Conservation (phyloP, 2,113 vertebrate genomes). For the Stercorarius parasiticus region DNA sequence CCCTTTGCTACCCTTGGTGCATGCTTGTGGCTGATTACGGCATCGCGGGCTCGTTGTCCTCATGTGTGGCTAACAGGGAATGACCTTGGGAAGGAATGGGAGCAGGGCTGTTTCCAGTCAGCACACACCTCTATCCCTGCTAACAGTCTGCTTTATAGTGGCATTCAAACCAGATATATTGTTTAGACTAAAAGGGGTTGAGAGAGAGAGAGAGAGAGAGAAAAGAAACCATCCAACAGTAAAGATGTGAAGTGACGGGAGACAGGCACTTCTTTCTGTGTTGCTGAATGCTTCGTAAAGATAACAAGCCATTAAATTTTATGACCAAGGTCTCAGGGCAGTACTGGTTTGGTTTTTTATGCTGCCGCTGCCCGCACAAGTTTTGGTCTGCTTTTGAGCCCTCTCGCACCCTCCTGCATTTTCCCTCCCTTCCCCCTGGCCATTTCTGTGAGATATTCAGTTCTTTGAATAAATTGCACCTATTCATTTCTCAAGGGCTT, state of each 20-base stretch:
- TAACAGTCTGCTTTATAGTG: background rate
- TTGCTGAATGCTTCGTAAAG: background rate
- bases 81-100: background rate
- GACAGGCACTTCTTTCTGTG: background rate
- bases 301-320: constrained; percentile 29
- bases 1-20: background rate
- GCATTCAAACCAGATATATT: background rate
- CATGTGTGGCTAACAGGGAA: background rate
- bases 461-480: background rate
- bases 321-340: background rate
- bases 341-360: background rate
- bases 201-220: background rate
- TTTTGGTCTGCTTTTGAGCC: background rate
- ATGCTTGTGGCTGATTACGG: accelerated
- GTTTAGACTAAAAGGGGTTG: background rate
- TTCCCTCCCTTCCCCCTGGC: background rate
- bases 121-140: background rate
- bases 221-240: background rate
- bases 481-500: background rate
- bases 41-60: accelerated
- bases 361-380: background rate
- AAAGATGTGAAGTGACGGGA: background rate
- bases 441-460: background rate
- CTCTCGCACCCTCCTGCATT: background rate
- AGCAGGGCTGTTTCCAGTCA: background rate